phyloP scores from a whole-genome alignment of 1,140 invertebrate species.

The Atta cephalotes region DNA sequence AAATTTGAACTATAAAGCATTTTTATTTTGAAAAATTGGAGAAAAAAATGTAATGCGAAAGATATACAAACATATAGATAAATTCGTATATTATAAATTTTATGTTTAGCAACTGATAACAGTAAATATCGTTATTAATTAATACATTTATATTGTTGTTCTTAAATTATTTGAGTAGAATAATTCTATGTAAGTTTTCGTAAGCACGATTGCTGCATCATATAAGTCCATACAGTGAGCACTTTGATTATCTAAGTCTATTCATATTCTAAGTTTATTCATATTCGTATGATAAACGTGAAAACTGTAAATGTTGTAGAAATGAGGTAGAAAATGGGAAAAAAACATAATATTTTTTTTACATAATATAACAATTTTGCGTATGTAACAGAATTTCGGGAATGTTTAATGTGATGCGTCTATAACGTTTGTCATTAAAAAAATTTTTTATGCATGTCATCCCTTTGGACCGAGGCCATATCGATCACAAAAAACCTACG shows the following conservation, averaged over 20 bases:
- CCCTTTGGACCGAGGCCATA: constrained; percentile 72
- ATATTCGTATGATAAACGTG: constrained; percentile 1
- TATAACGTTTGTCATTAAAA: constrained; percentile 65
- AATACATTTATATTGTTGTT: neutral
- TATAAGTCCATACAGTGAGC: neutral
- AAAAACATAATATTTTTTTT: constrained; percentile 15
- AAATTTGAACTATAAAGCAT: neutral
- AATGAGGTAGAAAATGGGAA: neutral
- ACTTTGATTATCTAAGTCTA: neutral
- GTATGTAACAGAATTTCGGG: constrained; percentile 62
- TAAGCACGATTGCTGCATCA: constrained; percentile 21
- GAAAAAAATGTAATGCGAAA: neutral
- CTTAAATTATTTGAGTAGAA: neutral
- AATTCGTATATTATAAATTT: neutral
- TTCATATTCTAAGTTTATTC: neutral
- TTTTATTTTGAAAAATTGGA: neutral
- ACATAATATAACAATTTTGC: constrained; percentile 46
- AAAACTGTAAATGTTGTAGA: neutral
- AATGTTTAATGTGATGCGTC: constrained; percentile 68
- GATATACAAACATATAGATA: neutral
- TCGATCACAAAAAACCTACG: constrained; percentile 76
- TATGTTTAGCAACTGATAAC: neutral
- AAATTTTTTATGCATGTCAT: constrained; percentile 62
- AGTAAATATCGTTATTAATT: neutral
- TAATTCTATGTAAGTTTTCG: constrained; percentile 10